phyloP scores from a whole-genome alignment of 2,797 vertebrate genomes.

The Spondyliosoma cantharus region DNA sequence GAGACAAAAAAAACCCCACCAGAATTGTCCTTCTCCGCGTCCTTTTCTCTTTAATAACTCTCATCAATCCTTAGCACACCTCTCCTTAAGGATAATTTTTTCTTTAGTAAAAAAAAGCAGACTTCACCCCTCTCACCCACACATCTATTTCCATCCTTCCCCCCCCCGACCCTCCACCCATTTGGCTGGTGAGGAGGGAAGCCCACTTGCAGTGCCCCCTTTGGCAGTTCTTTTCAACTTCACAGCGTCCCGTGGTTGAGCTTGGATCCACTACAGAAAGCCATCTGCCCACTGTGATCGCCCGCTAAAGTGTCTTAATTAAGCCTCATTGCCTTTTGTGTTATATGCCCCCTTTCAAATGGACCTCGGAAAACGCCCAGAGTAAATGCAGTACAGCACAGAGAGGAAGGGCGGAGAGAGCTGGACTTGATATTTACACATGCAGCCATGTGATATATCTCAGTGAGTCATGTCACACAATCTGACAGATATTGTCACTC shows the following conservation, averaged over 20 bases:
- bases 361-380: slow-evolving; percentile 42
- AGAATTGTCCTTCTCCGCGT: background rate
- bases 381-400: slow-evolving; percentile 18
- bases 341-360: slow-evolving; percentile 49
- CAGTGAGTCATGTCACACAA: slow-evolving; percentile 43
- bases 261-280: slow-evolving; percentile 81
- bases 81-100: slow-evolving; percentile 6
- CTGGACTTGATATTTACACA: slow-evolving; percentile 34
- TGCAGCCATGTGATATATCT: slow-evolving; percentile 30
- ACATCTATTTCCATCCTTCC: slow-evolving; percentile 44
- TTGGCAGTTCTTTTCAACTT: slow-evolving; percentile 81
- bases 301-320: slow-evolving; percentile 83
- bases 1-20: slow-evolving; percentile 1
- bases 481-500: slow-evolving; percentile 63
- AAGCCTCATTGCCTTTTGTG: slow-evolving; percentile 78
- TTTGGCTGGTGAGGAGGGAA: slow-evolving; percentile 71
- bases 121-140: slow-evolving; percentile 36
- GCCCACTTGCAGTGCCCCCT: slow-evolving; percentile 77
- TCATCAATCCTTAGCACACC: slow-evolving; percentile 24
- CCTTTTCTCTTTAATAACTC: slow-evolving; percentile 30
- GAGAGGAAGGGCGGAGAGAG: slow-evolving; percentile 24
- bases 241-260: slow-evolving; percentile 74
- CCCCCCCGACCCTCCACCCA: slow-evolving; percentile 50
- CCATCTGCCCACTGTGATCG: slow-evolving; percentile 84
- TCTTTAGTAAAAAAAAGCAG: slow-evolving; percentile 14